These are phyloP conservation scores for Girardinichthys multiradiatus DNA, from an alignment of 2,113 vertebrate genomes.

Conservation along the genomic window DNA sequence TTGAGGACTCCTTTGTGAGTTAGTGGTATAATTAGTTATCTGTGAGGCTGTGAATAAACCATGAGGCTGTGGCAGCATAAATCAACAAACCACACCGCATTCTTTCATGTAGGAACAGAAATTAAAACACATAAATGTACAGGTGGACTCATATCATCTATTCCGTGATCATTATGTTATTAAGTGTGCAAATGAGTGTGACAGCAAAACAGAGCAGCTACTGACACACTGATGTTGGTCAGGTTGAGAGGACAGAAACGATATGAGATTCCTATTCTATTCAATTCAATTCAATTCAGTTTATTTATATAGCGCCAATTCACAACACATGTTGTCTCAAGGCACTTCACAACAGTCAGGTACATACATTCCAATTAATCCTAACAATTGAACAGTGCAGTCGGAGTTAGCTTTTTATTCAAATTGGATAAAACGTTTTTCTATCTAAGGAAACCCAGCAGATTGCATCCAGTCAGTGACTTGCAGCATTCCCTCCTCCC, in stretches of 20 bases:
- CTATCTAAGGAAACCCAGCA: no score
- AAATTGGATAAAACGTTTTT: no score
- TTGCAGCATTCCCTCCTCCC: no score
- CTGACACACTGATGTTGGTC: slow-evolving; percentile 14
- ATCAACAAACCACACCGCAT: slow-evolving; percentile 18
- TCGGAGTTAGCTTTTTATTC: no score
- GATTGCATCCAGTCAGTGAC: no score
- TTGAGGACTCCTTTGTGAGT: slow-evolving; percentile 33
- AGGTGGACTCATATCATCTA: not conserved
- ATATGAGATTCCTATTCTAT: slow-evolving; percentile 9
- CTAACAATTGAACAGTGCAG: no score
- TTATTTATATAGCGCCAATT: no score
- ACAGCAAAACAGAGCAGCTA: not conserved
- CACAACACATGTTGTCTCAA: no score
- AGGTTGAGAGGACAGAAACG: slow-evolving; percentile 17
- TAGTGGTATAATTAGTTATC: slow-evolving; percentile 23
- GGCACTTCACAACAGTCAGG: no score
- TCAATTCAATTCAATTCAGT: no score
- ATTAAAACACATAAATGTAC: not conserved
- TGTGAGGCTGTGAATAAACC: slow-evolving; percentile 46
- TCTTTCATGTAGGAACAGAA: not conserved
- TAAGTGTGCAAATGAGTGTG: not conserved
- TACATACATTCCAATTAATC: no score
- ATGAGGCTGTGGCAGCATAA: slow-evolving; percentile 32
- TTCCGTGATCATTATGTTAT: not conserved